These are phyloP conservation scores for Pogonocichla stellata DNA, from an alignment of 2,113 vertebrate species.

Conservation along the genomic window DNA sequence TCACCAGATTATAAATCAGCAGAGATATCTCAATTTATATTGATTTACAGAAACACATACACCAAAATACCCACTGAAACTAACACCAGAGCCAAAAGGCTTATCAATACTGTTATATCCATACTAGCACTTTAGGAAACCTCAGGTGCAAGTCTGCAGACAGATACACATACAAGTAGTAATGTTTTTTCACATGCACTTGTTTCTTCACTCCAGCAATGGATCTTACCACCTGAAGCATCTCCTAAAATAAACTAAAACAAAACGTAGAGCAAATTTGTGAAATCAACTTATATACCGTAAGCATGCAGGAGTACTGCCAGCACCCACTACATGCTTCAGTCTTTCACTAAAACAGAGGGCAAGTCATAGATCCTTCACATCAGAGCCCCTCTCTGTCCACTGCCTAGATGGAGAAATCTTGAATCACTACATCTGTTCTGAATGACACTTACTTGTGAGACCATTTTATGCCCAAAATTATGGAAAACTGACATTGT, in stretches of 20 bases:
- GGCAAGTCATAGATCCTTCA: neutral
- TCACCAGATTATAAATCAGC: neutral
- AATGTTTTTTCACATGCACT: neutral
- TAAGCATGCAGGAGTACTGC: neutral
- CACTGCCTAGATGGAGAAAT: neutral
- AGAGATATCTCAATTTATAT: neutral
- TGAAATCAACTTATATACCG: neutral
- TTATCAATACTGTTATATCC: neutral
- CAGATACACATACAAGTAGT: neutral
- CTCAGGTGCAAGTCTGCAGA: neutral
- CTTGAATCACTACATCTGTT: neutral
- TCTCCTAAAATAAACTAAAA: neutral
- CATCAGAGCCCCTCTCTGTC: neutral
- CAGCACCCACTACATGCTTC: neutral
- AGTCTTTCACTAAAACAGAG: fast-evolving
- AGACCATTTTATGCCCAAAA: neutral
- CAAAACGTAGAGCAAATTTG: neutral
- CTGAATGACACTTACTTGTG: neutral
- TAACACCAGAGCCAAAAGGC: neutral
- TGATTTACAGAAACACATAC: neutral
- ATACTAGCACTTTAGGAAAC: neutral
- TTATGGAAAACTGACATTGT: neutral
- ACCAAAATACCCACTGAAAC: neutral
- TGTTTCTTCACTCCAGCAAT: neutral
- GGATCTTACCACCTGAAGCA: neutral